Evolutionary conservation across 2,888 invertebrate species (phyloP).

Genomic region (Hypomecis punctinalis): DNA sequence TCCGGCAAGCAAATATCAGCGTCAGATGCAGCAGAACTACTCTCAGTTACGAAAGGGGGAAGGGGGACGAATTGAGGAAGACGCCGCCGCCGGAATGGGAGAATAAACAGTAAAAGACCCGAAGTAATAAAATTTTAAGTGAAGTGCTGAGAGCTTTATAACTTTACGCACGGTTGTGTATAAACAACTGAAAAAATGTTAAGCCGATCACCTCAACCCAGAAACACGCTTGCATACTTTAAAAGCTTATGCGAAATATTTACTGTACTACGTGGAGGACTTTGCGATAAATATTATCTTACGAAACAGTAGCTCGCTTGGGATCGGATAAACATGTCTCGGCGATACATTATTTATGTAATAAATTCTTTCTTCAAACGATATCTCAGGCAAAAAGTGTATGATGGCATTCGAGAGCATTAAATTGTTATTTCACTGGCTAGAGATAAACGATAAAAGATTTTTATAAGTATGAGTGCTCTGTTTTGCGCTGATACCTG

Average conservation of each 20-base stretch:
- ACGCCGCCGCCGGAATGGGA: slow-evolving; percentile 31
- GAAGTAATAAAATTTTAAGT: slow-evolving; percentile 38
- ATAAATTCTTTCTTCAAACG: slow-evolving; percentile 22
- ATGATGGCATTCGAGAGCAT: slow-evolving; percentile 3
- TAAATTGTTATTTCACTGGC: slow-evolving; percentile 13
- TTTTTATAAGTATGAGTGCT: slow-evolving; percentile 1
- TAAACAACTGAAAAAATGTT: slow-evolving; percentile 30
- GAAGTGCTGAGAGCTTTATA: slow-evolving; percentile 34
- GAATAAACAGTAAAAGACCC: slow-evolving; percentile 35
- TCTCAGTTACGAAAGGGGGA: slow-evolving; percentile 49
- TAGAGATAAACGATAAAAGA: slow-evolving; percentile 12
- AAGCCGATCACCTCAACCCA: slow-evolving; percentile 35
- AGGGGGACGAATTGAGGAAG: slow-evolving; percentile 33
- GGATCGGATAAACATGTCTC: slow-evolving; percentile 24
- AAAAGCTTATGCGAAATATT: slow-evolving; percentile 20
- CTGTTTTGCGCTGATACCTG: slow-evolving; percentile 13
- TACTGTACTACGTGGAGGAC: slow-evolving; percentile 11
- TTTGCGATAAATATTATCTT: slow-evolving; percentile 21
- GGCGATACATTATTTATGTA: slow-evolving; percentile 22
- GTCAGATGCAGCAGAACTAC: slow-evolving; percentile 53
- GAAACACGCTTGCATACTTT: slow-evolving; percentile 27
- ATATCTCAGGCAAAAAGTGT: slow-evolving; percentile 13
- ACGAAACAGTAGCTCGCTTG: slow-evolving; percentile 16
- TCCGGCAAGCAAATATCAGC: slow-evolving; percentile 50
- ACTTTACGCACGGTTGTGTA: slow-evolving; percentile 30